Evolutionary conservation across 2,797 vertebrate species (phyloP).

Genomic region (Hemibagrus guttatus): DNA sequence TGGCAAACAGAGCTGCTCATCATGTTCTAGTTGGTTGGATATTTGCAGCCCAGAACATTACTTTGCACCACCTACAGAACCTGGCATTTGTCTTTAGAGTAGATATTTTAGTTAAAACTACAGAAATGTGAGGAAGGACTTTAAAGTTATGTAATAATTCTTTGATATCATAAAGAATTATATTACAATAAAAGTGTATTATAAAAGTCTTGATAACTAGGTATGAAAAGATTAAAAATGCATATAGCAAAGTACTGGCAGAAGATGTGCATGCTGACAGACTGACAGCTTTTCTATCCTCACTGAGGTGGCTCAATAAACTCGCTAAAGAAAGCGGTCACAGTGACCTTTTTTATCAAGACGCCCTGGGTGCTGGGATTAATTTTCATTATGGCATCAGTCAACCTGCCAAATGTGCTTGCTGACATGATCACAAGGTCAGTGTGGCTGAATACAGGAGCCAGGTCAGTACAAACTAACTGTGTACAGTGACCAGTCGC

Average conservation of each 20-base stretch:
- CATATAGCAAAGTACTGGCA: not conserved
- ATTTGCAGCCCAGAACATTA: not conserved
- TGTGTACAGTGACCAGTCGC: slow-evolving; percentile 33
- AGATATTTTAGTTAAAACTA: too few relatives aligned
- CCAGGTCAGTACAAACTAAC: slow-evolving; percentile 38
- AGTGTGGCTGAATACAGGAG: slow-evolving; percentile 30
- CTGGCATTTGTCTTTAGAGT: too few relatives aligned
- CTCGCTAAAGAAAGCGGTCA: not conserved
- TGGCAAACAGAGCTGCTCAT: not conserved
- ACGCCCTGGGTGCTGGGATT: not conserved
- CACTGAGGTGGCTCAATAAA: not conserved
- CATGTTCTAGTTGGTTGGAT: not conserved
- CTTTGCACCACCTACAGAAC: too few relatives aligned
- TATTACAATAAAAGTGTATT: too few relatives aligned
- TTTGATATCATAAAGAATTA: too few relatives aligned
- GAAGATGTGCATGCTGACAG: not conserved
- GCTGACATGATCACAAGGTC: slow-evolving; percentile 38
- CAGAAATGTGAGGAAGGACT: too few relatives aligned
- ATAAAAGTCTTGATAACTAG: too few relatives aligned
- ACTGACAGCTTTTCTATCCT: not conserved
- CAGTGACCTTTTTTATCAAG: slow-evolving; percentile 36
- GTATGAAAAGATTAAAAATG: too few relatives aligned
- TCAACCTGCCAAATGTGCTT: slow-evolving; percentile 30
- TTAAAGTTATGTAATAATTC: too few relatives aligned
- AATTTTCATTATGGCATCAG: not conserved